Conservation (phyloP, 2,113 vertebrate species). For the Epinephelus cyanopodus region DNA sequence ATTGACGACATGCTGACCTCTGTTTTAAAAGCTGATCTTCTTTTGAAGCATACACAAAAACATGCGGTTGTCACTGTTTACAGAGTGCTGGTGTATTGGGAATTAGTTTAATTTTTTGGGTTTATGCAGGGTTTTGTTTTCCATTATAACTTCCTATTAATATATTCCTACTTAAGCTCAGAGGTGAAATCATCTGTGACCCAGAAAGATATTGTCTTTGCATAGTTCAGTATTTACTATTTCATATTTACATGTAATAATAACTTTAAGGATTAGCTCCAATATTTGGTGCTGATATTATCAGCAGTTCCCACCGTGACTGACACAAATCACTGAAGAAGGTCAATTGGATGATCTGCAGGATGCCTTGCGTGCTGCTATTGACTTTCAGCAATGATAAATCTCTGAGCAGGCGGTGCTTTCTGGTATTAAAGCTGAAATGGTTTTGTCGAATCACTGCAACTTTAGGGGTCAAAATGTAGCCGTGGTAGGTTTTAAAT, state of each 20-base stretch:
- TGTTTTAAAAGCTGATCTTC: background rate
- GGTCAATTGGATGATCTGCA: constrained; percentile 40
- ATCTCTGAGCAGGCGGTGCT: constrained; percentile 17
- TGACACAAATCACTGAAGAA: constrained; percentile 35
- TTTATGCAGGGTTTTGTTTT: constrained; percentile 23
- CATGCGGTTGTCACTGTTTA: background rate
- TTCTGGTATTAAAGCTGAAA: constrained; percentile 32
- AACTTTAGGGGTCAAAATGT: background rate
- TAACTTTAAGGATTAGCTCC: background rate
- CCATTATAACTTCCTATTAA: background rate
- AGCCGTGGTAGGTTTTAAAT: background rate
- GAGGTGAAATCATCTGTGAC: constrained; percentile 7
- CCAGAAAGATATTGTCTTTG: constrained; percentile 8
- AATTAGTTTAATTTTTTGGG: background rate
- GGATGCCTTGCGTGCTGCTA: constrained; percentile 19
- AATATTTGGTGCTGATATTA: constrained; percentile 23
- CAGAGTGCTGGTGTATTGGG: background rate
- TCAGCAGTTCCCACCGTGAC: constrained; percentile 18
- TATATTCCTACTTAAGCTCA: background rate
- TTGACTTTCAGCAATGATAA: constrained; percentile 38
- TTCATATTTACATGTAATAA: constrained; percentile 24
- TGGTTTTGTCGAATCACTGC: constrained; percentile 18
- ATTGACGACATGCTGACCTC: constrained; percentile 5
- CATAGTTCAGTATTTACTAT: constrained; percentile 2
- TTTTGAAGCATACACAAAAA: constrained; percentile 1